These are phyloP conservation scores for Lanius collurio DNA, from an alignment of 2,113 vertebrate species.

Conservation along the genomic window DNA sequence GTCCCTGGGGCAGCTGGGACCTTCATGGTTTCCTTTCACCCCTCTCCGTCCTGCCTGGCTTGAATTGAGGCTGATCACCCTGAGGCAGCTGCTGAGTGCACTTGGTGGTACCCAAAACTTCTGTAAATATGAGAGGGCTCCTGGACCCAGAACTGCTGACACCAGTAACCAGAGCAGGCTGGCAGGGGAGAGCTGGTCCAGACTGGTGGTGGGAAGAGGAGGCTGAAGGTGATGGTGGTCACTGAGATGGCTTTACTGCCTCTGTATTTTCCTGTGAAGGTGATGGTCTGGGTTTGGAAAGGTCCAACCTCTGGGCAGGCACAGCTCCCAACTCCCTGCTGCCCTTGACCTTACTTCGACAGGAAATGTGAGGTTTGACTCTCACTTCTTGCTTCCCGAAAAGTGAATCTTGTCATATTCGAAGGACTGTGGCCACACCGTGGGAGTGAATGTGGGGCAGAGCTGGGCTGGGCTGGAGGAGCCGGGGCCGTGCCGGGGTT, in stretches of 20 bases:
- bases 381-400: neutral
- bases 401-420: neutral
- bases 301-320: neutral
- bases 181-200: neutral
- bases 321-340: rapidly evolving
- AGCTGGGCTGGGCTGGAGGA: neutral
- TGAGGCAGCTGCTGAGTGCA: neutral
- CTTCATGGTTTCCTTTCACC: neutral
- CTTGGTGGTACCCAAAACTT: neutral
- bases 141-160: neutral
- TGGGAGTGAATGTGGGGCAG: neutral
- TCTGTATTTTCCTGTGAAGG: neutral
- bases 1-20: neutral
- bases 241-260: neutral
- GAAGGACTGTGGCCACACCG: neutral
- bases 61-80: neutral
- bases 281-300: neutral
- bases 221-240: neutral
- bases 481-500: neutral
- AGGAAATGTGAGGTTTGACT: neutral
- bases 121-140: neutral
- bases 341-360: rapidly evolving
- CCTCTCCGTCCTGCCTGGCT: neutral
- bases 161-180: neutral
- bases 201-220: neutral